Evolutionary conservation across 2,888 invertebrate genomes (phyloP), one percentile per base, ranked within the genome.

Genomic region (Automeris io): DNA sequence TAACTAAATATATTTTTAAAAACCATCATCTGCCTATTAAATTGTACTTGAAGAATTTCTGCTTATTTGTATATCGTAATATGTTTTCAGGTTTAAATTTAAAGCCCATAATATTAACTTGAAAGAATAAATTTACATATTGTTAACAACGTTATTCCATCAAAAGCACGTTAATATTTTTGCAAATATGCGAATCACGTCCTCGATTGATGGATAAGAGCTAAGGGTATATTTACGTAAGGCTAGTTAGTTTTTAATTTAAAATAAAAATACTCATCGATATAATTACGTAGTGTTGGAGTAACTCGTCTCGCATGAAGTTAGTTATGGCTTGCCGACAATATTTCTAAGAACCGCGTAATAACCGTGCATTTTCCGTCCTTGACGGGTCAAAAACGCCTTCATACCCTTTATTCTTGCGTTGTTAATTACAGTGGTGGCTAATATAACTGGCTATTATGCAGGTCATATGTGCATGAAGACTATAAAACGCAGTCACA

Each of bases 141-240:
- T 16, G 29, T 29, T 16, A 16, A 16, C 29, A 29, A 16, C 13
- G 16, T 29, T 29, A 29, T 29, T 16, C 16, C 29, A 16, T 16
- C 3, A 29, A 29, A 29, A 16, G 29, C 16, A 29, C n/a, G 29
- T 29, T 13, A n/a, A n/a, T n/a, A n/a, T n/a, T 16, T 16, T 29
- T 8, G 3, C 16, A 29, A 29, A 29, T 29, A 29, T 8, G 29
- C 16, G 29, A 29, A 29, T 68, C 54, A 70, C 58, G 60, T 58
- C 58, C 61, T 61, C 53, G 71, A 73, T 75, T 64, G 71, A 63
- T 59, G 55, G 61, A 80, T 80, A 79, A 76, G 63, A 45, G 47
- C 68, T 65, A 61, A 62, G 64, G 64, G 51, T 61, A 69, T 76
- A 76, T 77, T 76, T 77, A 76, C 75, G 71, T 75, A 78, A 76